phyloP scores from a whole-genome alignment of 2,797 vertebrate species.

The Prionace glauca region DNA sequence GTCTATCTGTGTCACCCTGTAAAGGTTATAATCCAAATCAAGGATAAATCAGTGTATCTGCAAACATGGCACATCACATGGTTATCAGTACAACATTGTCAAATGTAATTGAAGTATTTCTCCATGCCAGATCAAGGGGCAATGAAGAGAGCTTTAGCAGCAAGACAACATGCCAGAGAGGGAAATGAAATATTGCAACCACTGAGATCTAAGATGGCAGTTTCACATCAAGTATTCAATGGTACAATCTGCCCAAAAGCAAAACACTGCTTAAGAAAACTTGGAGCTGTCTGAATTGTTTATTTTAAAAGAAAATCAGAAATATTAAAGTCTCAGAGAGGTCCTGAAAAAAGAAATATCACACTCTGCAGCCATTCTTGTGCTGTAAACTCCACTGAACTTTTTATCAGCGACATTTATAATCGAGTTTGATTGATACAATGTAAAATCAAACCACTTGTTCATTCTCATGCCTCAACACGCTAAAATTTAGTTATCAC shows the following conservation, averaged over 20 bases:
- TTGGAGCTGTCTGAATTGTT: slow-evolving; percentile 19
- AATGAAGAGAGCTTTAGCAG: neutral
- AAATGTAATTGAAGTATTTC: slow-evolving; percentile 17
- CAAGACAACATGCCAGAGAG: slow-evolving; percentile 6
- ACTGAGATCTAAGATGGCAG: neutral
- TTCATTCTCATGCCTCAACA: neutral
- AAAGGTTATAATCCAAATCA: neutral
- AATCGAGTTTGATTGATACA: neutral
- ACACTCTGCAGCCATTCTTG: neutral
- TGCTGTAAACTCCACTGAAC: neutral
- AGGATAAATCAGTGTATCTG: neutral
- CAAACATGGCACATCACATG: neutral
- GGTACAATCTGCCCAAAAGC: neutral
- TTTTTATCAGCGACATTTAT: neutral
- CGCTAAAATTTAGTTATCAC: neutral
- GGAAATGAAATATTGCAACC: slow-evolving; percentile 12
- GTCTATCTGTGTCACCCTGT: neutral
- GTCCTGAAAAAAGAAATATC: neutral
- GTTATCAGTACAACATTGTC: neutral
- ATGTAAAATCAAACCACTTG: neutral
- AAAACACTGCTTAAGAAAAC: neutral
- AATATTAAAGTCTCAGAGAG: neutral
- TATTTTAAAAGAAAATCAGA: neutral
- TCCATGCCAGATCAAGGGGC: slow-evolving; percentile 12
- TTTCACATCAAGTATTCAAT: slow-evolving; percentile 5